Conservation (phyloP, 2,113 vertebrate species). For the Cyprinodon brontotheroides region DNA sequence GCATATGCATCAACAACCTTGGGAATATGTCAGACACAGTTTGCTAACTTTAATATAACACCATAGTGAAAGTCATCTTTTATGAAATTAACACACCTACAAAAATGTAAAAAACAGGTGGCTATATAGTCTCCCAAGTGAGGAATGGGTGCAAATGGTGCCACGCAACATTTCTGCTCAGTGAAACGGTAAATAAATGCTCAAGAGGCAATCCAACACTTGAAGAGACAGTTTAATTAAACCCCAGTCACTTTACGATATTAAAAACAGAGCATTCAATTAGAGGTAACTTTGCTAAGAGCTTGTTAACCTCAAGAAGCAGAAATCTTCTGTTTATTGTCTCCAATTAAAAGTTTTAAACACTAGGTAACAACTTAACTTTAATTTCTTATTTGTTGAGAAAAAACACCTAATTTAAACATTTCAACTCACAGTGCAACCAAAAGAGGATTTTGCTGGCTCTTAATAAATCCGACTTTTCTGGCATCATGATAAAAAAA, state of each 20-base stretch:
- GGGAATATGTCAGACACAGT: slow-evolving; percentile 24
- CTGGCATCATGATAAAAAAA: slow-evolving; percentile 21
- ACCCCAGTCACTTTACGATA: slow-evolving; percentile 29
- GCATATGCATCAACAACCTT: slow-evolving; percentile 14
- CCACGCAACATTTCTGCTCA: slow-evolving; percentile 40
- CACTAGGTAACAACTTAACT: slow-evolving; percentile 8
- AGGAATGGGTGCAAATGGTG: slow-evolving; percentile 41
- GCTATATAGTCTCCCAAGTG: slow-evolving; percentile 54
- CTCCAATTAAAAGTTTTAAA: slow-evolving; percentile 37
- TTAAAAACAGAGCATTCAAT: slow-evolving; percentile 43
- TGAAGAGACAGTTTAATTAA: slow-evolving; percentile 54
- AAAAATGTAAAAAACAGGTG: slow-evolving; percentile 51
- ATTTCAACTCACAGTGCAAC: slow-evolving; percentile 3
- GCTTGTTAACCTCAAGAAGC: slow-evolving; percentile 35
- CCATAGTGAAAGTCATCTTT: slow-evolving; percentile 12
- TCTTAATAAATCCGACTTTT: slow-evolving; percentile 21
- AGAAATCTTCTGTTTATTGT: slow-evolving; percentile 7
- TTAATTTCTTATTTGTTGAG: slow-evolving; percentile 23
- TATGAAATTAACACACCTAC: slow-evolving; percentile 20
- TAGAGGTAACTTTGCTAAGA: slow-evolving; percentile 25
- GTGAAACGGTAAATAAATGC: slow-evolving; percentile 48
- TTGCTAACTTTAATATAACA: slow-evolving; percentile 35
- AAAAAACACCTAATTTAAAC: slow-evolving; percentile 3
- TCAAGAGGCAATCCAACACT: slow-evolving; percentile 44
- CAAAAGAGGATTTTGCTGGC: slow-evolving; percentile 17